phyloP scores from a whole-genome alignment of 1,140 invertebrate genomes.

The Mylabris phalerata region DNA sequence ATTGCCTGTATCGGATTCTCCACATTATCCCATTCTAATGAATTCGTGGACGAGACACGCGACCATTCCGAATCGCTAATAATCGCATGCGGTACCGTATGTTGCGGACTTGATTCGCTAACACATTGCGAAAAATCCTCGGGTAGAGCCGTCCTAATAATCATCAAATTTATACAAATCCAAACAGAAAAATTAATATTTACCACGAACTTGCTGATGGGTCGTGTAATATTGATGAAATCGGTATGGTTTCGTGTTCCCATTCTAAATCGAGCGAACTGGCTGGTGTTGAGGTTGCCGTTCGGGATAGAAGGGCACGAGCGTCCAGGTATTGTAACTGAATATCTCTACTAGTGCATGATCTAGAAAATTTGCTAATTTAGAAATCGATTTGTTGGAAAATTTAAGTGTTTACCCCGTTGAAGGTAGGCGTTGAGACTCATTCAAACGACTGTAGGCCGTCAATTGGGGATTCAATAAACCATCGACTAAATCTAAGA shows the following conservation, averaged over 20 bases:
- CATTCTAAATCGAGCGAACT: conserved; percentile 54
- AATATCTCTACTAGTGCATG: conserved; percentile 41
- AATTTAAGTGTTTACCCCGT: conserved; percentile 30
- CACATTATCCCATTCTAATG: conserved; percentile 51
- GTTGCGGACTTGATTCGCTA: conserved; percentile 22
- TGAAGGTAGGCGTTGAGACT: conserved; percentile 34
- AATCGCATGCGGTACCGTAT: conserved; percentile 6
- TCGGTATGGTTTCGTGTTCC: conserved; percentile 49
- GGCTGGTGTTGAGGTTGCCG: conserved; percentile 46
- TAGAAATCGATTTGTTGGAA: neutral
- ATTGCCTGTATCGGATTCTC: conserved; percentile 37
- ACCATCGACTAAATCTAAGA: conserved; percentile 46
- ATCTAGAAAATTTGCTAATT: conserved; percentile 33
- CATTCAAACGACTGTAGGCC: conserved; percentile 44
- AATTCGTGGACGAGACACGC: conserved; percentile 48
- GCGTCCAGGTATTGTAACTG: conserved; percentile 48
- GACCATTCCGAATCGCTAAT: conserved; percentile 45
- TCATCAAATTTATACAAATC: neutral
- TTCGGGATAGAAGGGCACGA: conserved; percentile 42
- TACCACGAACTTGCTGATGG: conserved; percentile 39
- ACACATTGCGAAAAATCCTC: conserved; percentile 16
- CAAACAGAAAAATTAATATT: neutral
- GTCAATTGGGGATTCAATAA: conserved; percentile 42
- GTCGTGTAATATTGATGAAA: conserved; percentile 30
- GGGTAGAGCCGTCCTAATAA: conserved; percentile 21